These are phyloP conservation scores for Scleropages formosus DNA, from an alignment of 2,797 vertebrate species.

Conservation along the genomic window DNA sequence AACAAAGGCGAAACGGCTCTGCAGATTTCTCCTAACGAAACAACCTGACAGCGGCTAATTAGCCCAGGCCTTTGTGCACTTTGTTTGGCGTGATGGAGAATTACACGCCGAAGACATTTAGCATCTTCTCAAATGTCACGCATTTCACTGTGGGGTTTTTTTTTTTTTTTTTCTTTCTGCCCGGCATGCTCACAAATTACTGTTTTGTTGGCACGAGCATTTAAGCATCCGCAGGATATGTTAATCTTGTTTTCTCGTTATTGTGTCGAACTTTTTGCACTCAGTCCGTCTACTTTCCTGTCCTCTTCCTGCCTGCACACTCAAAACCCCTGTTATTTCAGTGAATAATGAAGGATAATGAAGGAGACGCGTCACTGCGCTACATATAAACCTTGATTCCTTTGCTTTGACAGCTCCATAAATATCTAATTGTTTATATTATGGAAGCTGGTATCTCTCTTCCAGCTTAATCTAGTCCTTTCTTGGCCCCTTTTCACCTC, in stretches of 20 bases:
- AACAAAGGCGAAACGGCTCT: conserved; percentile 46
- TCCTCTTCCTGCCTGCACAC: not conserved
- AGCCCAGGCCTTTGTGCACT: conserved; percentile 50
- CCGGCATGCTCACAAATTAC: not conserved
- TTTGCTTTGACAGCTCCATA: too few species aligned
- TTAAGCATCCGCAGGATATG: conserved; percentile 1
- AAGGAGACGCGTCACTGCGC: too few species aligned
- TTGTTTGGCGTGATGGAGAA: conserved; percentile 46
- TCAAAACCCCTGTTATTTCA: too few species aligned
- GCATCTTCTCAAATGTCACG: conserved; percentile 35
- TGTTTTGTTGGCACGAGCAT: conserved; percentile 8
- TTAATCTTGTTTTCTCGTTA: conserved; percentile 1
- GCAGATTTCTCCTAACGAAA: conserved; percentile 50
- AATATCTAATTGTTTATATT: too few species aligned
- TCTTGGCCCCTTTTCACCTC: too few species aligned
- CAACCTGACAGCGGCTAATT: conserved; percentile 58
- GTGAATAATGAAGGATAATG: too few species aligned
- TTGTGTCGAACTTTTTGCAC: not conserved
- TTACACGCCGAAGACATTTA: conserved; percentile 32
- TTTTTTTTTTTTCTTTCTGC: too few species aligned
- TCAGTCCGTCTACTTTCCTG: not conserved
- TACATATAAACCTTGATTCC: too few species aligned
- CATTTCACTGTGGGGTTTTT: not conserved
- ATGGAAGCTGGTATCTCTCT: too few species aligned
- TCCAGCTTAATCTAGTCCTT: too few species aligned